Evolutionary conservation across 1,140 invertebrate species (phyloP), one percentile per base, ranked within the genome.

Genomic region (Mizuhopecten yessoensis): DNA sequence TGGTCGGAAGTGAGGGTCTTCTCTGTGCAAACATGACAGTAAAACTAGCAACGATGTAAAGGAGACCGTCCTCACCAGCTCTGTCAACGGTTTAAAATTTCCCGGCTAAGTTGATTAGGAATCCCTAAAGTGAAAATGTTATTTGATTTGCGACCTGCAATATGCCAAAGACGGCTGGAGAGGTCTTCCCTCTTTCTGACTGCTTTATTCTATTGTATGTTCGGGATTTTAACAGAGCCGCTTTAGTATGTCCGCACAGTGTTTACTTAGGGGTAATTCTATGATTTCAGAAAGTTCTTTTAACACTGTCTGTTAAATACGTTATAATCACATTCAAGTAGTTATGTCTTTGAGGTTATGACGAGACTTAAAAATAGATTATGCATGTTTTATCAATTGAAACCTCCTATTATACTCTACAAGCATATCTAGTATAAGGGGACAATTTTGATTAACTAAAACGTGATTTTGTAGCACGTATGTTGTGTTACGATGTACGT

Each of bases 101-200:
- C 57, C 57, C 29, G 57, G n/a, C 57, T 75, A 75, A 75, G 57
- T 75, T 75, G 57, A 75, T 75, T 75, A 75, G 29, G 57, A 75
- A 75, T 75, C 57, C 57, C 57, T 75, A 75, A 75, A 75, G 57
- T 75, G 57, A 75, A 75, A 75, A 75, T 75, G 57, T 75, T 75
- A 75, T 75, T 75, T 75, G 57, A 75, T 75, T 75, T 75, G 57
- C 57, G 57, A 75, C 57, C 57, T 75, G 57, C 57, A 29, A 75
- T 75, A 75, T n/a, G 57, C 23, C 57, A 75, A 75, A 75, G n/a
- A 75, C 57, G 57, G 57, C 57, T 75, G 57, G 57, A 5, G 57
- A 75, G 29, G 57, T 75, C n/a, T n/a, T 75, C 29, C 57, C 5
- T 75, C 57, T 75, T 75, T 75, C 57, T 29, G n/a, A 75, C 57